Percentiles rank a stretch among this genome's conserved stretches.
phyloP scores from a whole-genome alignment of 2,888 invertebrate genomes.

The Sminthurinus aureus region DNA sequence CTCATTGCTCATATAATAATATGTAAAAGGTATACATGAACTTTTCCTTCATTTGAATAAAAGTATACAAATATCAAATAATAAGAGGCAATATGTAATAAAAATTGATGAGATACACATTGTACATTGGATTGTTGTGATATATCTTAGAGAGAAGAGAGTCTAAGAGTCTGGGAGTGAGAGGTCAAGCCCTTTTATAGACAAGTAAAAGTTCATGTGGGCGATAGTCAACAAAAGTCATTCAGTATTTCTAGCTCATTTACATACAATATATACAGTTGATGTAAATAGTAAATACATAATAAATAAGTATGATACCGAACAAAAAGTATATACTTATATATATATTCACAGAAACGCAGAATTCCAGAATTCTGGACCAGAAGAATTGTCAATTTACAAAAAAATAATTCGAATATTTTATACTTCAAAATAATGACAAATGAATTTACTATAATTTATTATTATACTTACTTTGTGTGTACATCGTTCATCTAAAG shows the following conservation, averaged over 20 bases:
- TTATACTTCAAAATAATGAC: not conserved
- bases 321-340: too few species aligned
- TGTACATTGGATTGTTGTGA: too few species aligned
- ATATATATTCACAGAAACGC: too few species aligned
- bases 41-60: conserved; percentile 1
- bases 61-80: not conserved
- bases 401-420: not conserved
- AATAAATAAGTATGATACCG: not conserved
- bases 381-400: not conserved
- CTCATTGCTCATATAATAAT: not conserved
- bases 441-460: too few species aligned
- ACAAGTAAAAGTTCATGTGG: conserved; percentile 36
- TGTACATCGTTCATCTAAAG: conserved; percentile 88
- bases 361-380: too few species aligned
- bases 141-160: too few species aligned
- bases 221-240: not conserved
- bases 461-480: conserved; percentile 73
- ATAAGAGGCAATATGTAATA: too few species aligned
- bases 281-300: not conserved
- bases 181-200: conserved; percentile 17
- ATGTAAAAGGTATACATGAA: not conserved
- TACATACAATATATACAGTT: too few species aligned
- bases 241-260: not conserved
- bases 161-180: not conserved
- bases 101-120: too few species aligned